Evolutionary conservation across 2,113 vertebrate species (phyloP).

Genomic region (Thryonomys swinderianus): DNA sequence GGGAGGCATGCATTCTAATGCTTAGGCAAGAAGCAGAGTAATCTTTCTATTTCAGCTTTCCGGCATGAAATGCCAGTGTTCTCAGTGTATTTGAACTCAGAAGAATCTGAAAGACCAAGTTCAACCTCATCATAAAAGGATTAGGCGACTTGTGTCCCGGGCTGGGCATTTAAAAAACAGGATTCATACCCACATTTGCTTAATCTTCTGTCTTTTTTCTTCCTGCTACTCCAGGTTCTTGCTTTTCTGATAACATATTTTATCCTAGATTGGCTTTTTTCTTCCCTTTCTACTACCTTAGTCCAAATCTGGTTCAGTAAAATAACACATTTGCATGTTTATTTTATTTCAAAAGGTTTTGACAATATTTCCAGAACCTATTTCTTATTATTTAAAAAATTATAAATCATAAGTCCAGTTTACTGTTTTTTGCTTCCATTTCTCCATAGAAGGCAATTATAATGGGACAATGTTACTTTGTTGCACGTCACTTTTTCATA

Average conservation of each 20-base stretch:
- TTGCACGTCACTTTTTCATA: neutral
- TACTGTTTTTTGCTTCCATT: neutral
- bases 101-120: neutral
- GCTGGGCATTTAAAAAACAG: neutral
- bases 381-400: neutral
- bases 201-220: neutral
- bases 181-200: neutral
- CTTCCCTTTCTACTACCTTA: neutral
- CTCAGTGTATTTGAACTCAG: neutral
- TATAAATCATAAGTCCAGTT: neutral
- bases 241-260: neutral
- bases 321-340: neutral
- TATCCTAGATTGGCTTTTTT: neutral
- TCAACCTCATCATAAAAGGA: fast-evolving
- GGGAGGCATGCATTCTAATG: neutral
- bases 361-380: conserved; percentile 15
- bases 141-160: neutral
- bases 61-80: neutral
- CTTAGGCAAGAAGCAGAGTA: neutral
- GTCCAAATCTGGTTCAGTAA: neutral
- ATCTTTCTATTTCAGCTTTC: neutral
- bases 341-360: neutral
- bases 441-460: neutral
- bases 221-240: neutral
- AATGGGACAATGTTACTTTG: neutral